Percentiles rank a stretch among this genome's conserved stretches.
Conservation (phyloP, 2,888 invertebrate species). For the Gonocerus acuteangulatus region DNA sequence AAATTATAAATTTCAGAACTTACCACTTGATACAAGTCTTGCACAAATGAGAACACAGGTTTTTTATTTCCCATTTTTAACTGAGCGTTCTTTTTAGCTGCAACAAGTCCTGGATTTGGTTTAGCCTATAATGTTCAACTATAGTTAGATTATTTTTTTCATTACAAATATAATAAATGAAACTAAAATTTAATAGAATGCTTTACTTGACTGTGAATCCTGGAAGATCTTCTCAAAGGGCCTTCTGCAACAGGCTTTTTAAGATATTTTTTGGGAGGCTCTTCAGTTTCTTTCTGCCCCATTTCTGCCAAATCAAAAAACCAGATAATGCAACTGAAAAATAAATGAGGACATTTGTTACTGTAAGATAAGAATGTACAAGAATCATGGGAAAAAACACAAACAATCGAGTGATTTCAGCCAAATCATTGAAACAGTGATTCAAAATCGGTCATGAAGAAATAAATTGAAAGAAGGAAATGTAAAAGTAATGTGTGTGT, state of each 20-base stretch:
- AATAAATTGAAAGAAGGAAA: too few species aligned
- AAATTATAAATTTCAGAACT: constrained; percentile 40
- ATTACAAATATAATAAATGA: too few species aligned
- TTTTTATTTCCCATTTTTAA: constrained; percentile 49
- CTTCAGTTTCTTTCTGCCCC: constrained; percentile 18
- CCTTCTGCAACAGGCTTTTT: constrained; percentile 26
- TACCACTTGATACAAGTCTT: constrained; percentile 61
- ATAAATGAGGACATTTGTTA: too few species aligned
- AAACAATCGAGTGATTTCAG: too few species aligned
- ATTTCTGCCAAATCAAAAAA: background rate
- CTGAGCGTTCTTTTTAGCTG: constrained; percentile 60
- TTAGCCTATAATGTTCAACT: constrained; percentile 29
- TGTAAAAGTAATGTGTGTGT: too few species aligned
- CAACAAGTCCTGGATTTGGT: constrained; percentile 53
- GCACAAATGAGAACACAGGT: constrained; percentile 45
- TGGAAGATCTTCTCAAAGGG: constrained; percentile 31
- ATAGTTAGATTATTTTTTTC: too few species aligned
- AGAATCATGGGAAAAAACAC: too few species aligned
- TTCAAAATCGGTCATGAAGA: too few species aligned
- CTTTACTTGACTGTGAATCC: constrained; percentile 31
- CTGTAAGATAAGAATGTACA: too few species aligned
- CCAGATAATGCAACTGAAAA: too few species aligned
- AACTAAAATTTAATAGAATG: background rate
- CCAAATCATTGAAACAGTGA: too few species aligned
- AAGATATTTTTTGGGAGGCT: constrained; percentile 17